Evolutionary conservation across 2,113 vertebrate species (phyloP).

Genomic region (Tonatia bakeri): DNA sequence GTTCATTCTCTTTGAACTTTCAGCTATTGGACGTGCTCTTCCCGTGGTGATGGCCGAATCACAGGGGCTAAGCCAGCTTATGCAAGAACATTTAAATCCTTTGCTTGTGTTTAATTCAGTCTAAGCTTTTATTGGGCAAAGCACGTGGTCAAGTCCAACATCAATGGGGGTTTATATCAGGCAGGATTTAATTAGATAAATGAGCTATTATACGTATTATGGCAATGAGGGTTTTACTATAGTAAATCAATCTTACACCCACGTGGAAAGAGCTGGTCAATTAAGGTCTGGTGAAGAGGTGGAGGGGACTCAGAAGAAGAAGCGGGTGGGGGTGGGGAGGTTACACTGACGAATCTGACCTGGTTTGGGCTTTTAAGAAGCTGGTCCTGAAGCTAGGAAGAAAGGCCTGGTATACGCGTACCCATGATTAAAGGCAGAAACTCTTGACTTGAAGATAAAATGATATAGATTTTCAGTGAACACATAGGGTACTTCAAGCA

Average conservation of each 20-base stretch:
- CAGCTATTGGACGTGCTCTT: background rate
- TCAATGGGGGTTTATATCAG: background rate
- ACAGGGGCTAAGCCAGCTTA: background rate
- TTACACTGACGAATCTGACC: background rate
- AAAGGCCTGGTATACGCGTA: background rate
- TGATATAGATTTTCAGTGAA: background rate
- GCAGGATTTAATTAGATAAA: background rate
- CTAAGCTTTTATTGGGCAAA: background rate
- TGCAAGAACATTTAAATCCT: background rate
- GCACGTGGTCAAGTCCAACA: background rate
- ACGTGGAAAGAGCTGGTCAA: background rate
- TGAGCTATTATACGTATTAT: background rate
- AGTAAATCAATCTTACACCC: background rate
- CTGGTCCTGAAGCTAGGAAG: background rate
- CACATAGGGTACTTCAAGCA: background rate
- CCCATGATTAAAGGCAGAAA: background rate
- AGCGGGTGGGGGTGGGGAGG: rapidly evolving
- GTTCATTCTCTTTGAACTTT: background rate
- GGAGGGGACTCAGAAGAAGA: background rate
- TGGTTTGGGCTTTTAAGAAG: background rate
- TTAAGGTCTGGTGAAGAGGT: background rate
- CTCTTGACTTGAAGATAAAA: background rate
- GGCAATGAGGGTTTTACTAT: background rate
- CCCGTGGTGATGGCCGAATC: background rate
- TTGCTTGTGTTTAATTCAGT: background rate